Evolutionary conservation across 2,888 invertebrate genomes (phyloP).

Genomic region (Phortica magna): DNA sequence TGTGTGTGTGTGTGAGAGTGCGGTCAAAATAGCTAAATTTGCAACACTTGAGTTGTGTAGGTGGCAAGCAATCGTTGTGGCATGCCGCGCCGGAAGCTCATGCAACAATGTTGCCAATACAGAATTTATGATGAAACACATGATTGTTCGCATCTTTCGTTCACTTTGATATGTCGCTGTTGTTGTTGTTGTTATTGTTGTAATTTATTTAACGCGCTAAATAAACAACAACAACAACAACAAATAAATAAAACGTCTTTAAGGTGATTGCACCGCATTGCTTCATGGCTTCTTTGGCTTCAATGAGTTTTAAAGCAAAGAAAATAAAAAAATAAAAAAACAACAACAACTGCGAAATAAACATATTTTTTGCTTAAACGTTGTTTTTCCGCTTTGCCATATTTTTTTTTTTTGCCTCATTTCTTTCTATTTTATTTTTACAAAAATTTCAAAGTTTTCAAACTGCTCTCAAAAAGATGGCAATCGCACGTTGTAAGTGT

Average conservation of each 20-base stretch:
- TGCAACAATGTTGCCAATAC: not conserved
- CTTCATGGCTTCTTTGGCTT: not conserved
- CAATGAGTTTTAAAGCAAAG: too few species aligned
- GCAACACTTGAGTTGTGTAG: not conserved
- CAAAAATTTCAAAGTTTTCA: not conserved
- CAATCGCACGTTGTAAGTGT: not conserved
- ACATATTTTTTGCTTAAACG: not conserved
- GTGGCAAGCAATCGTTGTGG: not conserved
- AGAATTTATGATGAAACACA: not conserved
- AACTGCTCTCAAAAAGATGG: not conserved
- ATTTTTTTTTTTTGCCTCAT: too few species aligned
- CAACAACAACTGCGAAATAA: not conserved
- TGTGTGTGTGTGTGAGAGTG: not conserved
- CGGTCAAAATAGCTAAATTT: not conserved
- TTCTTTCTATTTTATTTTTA: not conserved
- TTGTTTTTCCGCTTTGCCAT: not conserved
- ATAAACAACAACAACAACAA: conserved; percentile 20
- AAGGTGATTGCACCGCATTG: conserved; percentile 23
- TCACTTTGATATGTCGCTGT: not conserved
- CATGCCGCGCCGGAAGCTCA: not conserved
- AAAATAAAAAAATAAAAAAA: not conserved
- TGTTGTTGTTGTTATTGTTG: conserved; percentile 29
- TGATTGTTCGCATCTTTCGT: not conserved
- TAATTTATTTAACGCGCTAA: conserved; percentile 28
- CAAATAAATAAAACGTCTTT: not conserved